These are phyloP conservation scores for Battus philenor DNA, from an alignment of 1,140 invertebrate species.

Conservation along the genomic window DNA sequence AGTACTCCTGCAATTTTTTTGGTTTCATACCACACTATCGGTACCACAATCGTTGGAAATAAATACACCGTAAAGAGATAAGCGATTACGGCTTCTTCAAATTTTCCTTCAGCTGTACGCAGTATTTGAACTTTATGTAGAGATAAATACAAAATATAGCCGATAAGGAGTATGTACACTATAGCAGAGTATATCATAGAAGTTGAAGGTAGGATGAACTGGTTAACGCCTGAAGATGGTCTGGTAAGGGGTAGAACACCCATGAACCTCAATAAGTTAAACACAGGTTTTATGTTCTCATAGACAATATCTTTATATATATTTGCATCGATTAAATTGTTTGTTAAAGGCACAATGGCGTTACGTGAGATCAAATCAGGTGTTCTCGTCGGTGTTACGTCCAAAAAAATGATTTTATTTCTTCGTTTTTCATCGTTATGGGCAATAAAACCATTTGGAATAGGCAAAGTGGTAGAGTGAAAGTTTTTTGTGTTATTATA, in stretches of 20 bases:
- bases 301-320: slow-evolving; percentile 76
- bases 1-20: slow-evolving; percentile 77
- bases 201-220: slow-evolving; percentile 68
- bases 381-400: slow-evolving; percentile 49
- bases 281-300: slow-evolving; percentile 77
- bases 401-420: slow-evolving; percentile 56
- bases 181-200: slow-evolving; percentile 77
- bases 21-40: slow-evolving; percentile 80
- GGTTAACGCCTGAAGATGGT: slow-evolving; percentile 56
- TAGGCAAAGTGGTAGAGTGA: slow-evolving; percentile 33
- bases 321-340: slow-evolving; percentile 49
- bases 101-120: slow-evolving; percentile 78
- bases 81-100: slow-evolving; percentile 82
- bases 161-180: slow-evolving; percentile 68
- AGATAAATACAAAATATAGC: slow-evolving; percentile 77
- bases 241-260: slow-evolving; percentile 78
- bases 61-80: slow-evolving; percentile 82
- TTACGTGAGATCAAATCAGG: slow-evolving; percentile 42
- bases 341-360: slow-evolving; percentile 42
- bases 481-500: slow-evolving; percentile 44
- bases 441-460: slow-evolving; percentile 51
- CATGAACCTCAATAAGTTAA: slow-evolving; percentile 75
- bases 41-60: slow-evolving; percentile 78
- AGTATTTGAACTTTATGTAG: slow-evolving; percentile 78
- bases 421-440: slow-evolving; percentile 49